Conservation (phyloP, 2,113 vertebrate species). For the Grammomys dolichurus region DNA sequence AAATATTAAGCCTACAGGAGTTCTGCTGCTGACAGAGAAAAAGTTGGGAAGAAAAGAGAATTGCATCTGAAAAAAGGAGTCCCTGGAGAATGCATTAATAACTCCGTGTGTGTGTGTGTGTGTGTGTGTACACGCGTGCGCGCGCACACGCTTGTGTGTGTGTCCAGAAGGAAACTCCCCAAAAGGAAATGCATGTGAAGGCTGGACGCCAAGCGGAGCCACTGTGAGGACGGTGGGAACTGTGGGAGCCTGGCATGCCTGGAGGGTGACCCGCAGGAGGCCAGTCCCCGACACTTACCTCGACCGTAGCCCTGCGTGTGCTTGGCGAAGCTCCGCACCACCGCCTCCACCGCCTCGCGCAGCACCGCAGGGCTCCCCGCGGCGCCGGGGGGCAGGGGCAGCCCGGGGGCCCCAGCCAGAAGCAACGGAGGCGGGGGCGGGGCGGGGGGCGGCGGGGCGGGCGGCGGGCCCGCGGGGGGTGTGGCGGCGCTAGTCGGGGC, state of each 20-base stretch:
- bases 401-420: conserved; percentile 84
- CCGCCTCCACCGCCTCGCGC: conserved; percentile 96
- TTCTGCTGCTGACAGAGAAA: conserved; percentile 17
- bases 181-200: conserved; percentile 76
- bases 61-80: neutral
- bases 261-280: conserved; percentile 42
- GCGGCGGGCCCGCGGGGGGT: conserved; percentile 76
- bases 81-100: neutral
- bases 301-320: conserved; percentile 98
- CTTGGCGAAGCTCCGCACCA: conserved; percentile 97
- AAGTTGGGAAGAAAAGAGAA: conserved; percentile 3
- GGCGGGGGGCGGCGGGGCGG: conserved; percentile 85
- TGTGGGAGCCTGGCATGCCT: conserved; percentile 20
- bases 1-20: neutral
- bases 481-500: conserved; percentile 69
- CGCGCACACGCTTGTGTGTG: neutral
- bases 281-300: conserved; percentile 87
- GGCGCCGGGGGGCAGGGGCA: conserved; percentile 84
- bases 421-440: conserved; percentile 89
- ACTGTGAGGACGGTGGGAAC: conserved; percentile 45
- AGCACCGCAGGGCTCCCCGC: conserved; percentile 93
- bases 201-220: conserved; percentile 5
- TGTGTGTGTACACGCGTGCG: neutral
- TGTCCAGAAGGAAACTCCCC: conserved; percentile 66
- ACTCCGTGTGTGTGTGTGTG: neutral